Conservation (phyloP, 2,113 vertebrate species). For the Chaetura pelagica region DNA sequence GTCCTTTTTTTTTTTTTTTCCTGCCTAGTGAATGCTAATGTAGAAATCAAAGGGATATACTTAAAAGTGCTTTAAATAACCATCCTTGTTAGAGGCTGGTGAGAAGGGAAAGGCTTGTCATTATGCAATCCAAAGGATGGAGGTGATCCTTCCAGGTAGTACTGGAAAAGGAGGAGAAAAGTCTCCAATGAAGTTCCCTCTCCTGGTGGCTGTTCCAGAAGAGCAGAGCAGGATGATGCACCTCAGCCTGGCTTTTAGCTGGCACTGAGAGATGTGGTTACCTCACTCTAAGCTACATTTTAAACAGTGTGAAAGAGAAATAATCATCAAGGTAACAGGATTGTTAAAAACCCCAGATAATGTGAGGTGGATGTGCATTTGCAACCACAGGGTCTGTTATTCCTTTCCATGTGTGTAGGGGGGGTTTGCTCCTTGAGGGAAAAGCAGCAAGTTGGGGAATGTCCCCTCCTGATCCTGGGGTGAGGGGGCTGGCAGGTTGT, state of each 20-base stretch:
- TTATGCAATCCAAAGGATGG: neutral
- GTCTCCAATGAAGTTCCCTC: fast-evolving
- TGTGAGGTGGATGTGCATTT: neutral
- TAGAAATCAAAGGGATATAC: constrained; percentile 39
- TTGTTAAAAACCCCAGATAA: neutral
- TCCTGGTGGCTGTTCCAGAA: neutral
- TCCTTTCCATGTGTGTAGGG: fast-evolving
- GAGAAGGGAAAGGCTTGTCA: neutral
- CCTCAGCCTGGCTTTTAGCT: neutral
- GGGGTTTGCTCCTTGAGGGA: neutral
- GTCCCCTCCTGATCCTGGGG: neutral
- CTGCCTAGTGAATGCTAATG: constrained; percentile 13
- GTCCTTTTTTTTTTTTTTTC: neutral
- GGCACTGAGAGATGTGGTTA: neutral
- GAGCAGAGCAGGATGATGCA: neutral
- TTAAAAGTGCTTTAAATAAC: constrained; percentile 24
- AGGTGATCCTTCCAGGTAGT: neutral
- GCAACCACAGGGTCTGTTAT: neutral
- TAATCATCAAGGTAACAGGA: neutral
- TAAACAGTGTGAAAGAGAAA: neutral
- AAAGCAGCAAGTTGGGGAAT: neutral
- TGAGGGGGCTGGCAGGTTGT: neutral
- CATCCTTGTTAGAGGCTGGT: neutral
- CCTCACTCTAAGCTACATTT: neutral
- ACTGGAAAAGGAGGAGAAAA: neutral